Evolutionary conservation across 2,797 vertebrate genomes (phyloP), one percentile per base, ranked within the genome.

Genomic region (Sebastiscus tertius): DNA sequence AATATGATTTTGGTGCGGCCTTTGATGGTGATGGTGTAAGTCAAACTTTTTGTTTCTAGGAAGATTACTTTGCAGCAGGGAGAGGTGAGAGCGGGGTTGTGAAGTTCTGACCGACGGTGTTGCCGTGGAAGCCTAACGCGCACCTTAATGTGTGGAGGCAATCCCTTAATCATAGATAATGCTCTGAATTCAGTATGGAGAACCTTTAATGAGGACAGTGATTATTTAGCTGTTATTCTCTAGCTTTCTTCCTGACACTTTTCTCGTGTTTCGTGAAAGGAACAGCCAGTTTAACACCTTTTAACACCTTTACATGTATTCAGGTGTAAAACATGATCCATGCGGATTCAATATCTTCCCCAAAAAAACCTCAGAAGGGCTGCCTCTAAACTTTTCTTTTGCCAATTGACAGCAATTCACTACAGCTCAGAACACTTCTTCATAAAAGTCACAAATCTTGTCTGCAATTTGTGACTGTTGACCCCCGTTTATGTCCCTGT

Each of bases 1-100:
- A 99, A 68, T 99, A 98, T 2, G 98, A 99, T 86, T 97, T 99
- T 4, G 99, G 98, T 86, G 98, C 98, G 10, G 99, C 99, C 70
- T 99, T 99, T 87, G 99, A 99, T 87, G 99, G 98, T 72, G 99
- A 99, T 4, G 99, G 99, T 88, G 99, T 99, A 96, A 92, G 96
- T 88, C 13, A 6, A 0, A 0, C 13, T 42, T 42, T 42, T 39
- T 39, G 0, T 46, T 16, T 46, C 42, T 46, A 18, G 34, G 60
- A 62, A 22, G 60, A 14, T 20, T 8, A 27, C 52, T 75, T 80
- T 68, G 26, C 20, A 27, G 42, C 31, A 22, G n/a, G n/a, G 31
- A 66, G 66, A 39, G 11, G 34, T 3, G 65, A 60, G 36, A 33
- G 66, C 39, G 12, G n/a, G 79, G 26, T 14, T 72, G 26, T 22